A percentile compares a stretch with the other conserved stretches of the same genome.
Conservation (phyloP, 2,113 vertebrate genomes). For the Tapirus terrestris region DNA sequence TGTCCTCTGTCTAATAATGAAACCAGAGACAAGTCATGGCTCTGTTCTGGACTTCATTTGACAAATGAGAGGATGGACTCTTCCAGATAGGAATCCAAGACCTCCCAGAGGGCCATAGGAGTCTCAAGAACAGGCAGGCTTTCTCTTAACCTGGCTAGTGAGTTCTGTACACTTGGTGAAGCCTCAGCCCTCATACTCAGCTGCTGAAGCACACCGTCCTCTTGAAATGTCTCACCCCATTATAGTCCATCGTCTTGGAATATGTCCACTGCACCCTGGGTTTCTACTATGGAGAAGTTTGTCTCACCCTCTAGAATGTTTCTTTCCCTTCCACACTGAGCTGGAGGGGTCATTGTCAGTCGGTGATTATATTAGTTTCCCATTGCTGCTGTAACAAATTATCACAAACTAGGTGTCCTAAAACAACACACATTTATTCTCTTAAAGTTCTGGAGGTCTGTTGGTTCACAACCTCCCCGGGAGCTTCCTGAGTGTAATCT, state of each 20-base stretch:
- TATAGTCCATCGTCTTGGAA: neutral
- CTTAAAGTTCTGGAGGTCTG: neutral
- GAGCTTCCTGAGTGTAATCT: too few species aligned
- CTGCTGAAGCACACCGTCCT: neutral
- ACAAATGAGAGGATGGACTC: neutral
- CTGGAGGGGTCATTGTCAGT: neutral
- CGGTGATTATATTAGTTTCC: neutral
- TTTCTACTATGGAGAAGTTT: neutral
- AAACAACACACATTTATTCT: neutral
- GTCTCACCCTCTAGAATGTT: neutral
- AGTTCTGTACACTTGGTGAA: neutral
- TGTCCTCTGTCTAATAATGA: neutral
- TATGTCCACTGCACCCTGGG: neutral
- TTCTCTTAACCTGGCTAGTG: neutral
- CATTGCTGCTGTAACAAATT: neutral
- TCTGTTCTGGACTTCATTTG: neutral
- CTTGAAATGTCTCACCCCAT: neutral
- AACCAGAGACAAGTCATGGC: neutral
- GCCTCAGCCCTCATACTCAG: neutral
- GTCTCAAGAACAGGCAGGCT: neutral
- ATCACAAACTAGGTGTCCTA: neutral
- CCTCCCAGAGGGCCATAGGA: rapidly evolving
- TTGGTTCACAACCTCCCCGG: too few species aligned
- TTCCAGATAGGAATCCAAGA: neutral
- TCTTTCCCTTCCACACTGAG: neutral